Conservation (phyloP, 2,888 invertebrate genomes). For the Ganaspis brasiliensis region DNA sequence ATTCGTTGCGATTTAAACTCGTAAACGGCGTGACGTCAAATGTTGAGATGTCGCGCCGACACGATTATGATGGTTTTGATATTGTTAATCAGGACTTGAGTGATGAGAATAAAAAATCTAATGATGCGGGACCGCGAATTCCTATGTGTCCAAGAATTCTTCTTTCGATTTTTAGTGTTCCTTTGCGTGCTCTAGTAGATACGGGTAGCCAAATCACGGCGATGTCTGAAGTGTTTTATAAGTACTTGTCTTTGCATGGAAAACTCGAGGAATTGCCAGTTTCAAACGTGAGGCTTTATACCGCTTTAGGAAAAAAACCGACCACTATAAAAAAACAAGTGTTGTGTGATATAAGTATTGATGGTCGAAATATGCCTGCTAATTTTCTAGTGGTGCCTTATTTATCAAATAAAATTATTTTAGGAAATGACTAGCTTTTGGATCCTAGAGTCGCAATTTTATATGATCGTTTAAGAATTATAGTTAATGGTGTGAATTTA, state of each 20-base stretch:
- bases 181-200: background rate
- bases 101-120: background rate
- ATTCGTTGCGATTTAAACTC: background rate
- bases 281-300: background rate
- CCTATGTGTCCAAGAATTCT: background rate
- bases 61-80: background rate
- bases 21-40: background rate
- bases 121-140: background rate
- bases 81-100: background rate
- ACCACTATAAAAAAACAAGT: background rate
- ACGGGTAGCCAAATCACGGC: background rate
- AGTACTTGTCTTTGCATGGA: background rate
- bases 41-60: background rate
- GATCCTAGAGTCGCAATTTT: background rate
- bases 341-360: background rate
- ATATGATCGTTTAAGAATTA: background rate
- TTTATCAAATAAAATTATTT: background rate
- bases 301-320: background rate
- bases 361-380: background rate
- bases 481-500: background rate
- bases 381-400: background rate
- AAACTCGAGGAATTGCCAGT: background rate
- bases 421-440: background rate
- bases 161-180: background rate
- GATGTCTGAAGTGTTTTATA: background rate